Evolutionary conservation across 1,140 invertebrate genomes (phyloP).

Genomic region (Augochlora pura): DNA sequence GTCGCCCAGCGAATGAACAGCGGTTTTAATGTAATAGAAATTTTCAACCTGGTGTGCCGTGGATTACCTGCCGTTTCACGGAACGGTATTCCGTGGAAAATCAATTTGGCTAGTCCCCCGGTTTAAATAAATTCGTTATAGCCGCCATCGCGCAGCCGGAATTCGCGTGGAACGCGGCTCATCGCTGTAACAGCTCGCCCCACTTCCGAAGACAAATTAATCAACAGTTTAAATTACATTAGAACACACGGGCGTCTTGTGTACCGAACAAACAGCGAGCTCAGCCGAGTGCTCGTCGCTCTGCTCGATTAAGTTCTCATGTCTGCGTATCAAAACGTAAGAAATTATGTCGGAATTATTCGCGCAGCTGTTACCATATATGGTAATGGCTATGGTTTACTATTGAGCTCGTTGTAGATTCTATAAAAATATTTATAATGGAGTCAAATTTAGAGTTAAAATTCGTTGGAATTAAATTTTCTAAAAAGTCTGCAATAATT

Average conservation of each 20-base stretch:
- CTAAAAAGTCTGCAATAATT: too few species aligned
- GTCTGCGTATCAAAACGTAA: conserved; percentile 12
- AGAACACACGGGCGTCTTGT: conserved; percentile 1
- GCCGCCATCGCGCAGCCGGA: not conserved
- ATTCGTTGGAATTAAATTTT: too few species aligned
- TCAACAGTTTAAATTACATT: conserved; percentile 24
- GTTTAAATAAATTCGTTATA: not conserved
- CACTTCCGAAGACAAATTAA: conserved; percentile 26
- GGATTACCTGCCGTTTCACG: too few species aligned
- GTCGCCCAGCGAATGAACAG: too few species aligned
- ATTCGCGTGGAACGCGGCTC: not conserved
- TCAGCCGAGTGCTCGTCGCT: not conserved
- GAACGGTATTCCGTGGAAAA: not conserved
- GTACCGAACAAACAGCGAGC: not conserved
- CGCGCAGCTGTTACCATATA: too few species aligned
- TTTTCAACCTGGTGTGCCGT: too few species aligned
- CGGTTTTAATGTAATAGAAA: too few species aligned
- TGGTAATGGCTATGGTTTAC: too few species aligned
- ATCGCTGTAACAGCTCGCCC: not conserved
- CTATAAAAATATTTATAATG: too few species aligned
- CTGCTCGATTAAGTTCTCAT: not conserved
- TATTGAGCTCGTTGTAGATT: too few species aligned
- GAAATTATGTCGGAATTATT: not conserved
- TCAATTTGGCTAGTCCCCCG: not conserved
- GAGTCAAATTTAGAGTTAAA: too few species aligned